These are phyloP conservation scores for Vulpes ferrilata DNA, from an alignment of 2,113 vertebrate species.

Conservation along the genomic window DNA sequence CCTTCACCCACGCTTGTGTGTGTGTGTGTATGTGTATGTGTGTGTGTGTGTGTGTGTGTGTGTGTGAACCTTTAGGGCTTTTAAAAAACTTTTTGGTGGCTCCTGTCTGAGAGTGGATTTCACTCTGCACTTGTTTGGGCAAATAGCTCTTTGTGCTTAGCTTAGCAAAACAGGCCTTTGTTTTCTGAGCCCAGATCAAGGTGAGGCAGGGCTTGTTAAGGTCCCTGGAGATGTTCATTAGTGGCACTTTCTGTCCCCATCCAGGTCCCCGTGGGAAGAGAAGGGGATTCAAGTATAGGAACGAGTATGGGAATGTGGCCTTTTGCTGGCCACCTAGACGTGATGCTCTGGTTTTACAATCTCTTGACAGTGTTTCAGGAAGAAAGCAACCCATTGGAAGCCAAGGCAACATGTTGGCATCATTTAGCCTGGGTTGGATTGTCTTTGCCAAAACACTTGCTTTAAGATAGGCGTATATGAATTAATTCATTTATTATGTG, in stretches of 20 bases:
- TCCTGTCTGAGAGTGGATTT: background rate
- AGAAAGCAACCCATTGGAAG: background rate
- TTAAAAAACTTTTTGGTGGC: background rate
- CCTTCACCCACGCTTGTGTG: rapidly evolving
- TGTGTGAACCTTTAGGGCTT: background rate
- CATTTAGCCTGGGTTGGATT: background rate
- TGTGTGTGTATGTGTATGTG: background rate
- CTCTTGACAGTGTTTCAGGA: background rate
- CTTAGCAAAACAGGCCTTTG: background rate
- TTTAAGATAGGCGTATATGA: background rate
- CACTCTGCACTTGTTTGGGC: background rate
- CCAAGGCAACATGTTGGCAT: rapidly evolving
- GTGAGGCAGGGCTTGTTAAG: background rate
- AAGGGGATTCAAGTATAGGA: background rate
- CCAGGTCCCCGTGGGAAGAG: background rate
- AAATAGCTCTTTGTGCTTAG: background rate
- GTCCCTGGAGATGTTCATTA: background rate
- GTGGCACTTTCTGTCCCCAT: background rate
- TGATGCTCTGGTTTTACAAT: background rate
- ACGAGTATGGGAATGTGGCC: background rate
- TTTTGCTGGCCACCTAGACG: background rate
- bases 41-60: background rate
- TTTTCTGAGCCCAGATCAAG: background rate
- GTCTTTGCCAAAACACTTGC: background rate
- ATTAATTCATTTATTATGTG: background rate